Percentiles rank a stretch among this genome's conserved stretches.
These are phyloP conservation scores for Eupithecia pulchellata DNA, from an alignment of 2,888 invertebrate species.

Conservation along the genomic window DNA sequence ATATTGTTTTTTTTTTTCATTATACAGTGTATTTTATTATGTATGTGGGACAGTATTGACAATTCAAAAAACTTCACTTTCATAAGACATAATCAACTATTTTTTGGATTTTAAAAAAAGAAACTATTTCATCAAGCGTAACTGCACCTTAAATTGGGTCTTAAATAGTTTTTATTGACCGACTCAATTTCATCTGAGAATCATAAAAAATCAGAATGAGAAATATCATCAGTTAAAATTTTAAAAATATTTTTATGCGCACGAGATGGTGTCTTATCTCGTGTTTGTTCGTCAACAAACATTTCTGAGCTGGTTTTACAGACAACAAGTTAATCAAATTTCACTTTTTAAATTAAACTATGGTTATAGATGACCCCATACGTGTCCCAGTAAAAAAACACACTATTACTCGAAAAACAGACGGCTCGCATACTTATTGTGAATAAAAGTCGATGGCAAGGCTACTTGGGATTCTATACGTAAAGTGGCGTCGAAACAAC, in stretches of 20 bases:
- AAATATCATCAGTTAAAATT: too few species aligned
- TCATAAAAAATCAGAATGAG: too few species aligned
- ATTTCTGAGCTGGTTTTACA: background rate
- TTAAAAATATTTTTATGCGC: too few species aligned
- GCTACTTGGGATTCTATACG: conserved; percentile 74
- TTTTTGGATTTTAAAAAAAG: too few species aligned
- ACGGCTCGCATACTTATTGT: conserved; percentile 41
- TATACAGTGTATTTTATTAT: conserved; percentile 17
- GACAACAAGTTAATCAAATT: background rate
- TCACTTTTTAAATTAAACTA: background rate
- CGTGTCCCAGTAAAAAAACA: background rate
- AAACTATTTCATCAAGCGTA: too few species aligned
- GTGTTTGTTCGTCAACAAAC: background rate
- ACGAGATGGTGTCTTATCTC: too few species aligned
- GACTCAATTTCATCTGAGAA: too few species aligned
- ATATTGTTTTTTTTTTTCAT: conserved; percentile 39
- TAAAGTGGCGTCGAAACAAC: conserved; percentile 67
- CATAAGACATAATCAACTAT: background rate
- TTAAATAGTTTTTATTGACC: too few species aligned
- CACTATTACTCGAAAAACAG: conserved; percentile 32
- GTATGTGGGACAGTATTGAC: too few species aligned
- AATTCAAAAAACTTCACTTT: too few species aligned
- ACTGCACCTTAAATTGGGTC: too few species aligned
- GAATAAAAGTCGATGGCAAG: conserved; percentile 58
- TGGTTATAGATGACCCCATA: background rate